Conservation (phyloP, 2,113 vertebrate species). For the Globicephala melas region DNA sequence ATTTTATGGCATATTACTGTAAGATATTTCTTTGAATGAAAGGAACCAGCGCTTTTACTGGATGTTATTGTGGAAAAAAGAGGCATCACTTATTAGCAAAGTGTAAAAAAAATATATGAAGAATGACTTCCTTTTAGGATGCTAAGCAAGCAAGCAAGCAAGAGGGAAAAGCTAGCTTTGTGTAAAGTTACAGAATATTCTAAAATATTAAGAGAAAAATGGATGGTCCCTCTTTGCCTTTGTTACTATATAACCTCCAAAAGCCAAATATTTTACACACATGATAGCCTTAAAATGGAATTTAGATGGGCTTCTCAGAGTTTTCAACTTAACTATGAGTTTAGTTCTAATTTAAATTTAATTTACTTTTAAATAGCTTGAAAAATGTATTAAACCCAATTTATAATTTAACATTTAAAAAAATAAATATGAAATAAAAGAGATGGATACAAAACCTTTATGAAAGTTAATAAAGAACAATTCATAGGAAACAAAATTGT, state of each 20-base stretch:
- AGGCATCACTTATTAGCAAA: neutral
- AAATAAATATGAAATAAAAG: neutral
- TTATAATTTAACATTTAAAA: constrained; percentile 38
- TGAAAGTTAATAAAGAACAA: constrained; percentile 44
- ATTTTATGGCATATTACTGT: neutral
- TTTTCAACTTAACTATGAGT: constrained; percentile 6
- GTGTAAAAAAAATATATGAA: neutral
- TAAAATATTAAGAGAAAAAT: constrained; percentile 5
- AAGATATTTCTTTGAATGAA: constrained; percentile 24
- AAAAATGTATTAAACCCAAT: neutral
- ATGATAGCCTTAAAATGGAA: neutral
- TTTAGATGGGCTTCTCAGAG: neutral
- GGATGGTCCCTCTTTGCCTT: neutral
- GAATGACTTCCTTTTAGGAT: constrained; percentile 23
- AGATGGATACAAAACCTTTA: constrained; percentile 3
- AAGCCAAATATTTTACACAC: neutral
- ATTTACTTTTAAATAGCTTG: constrained; percentile 41
- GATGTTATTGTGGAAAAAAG: neutral
- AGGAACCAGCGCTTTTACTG: constrained; percentile 14
- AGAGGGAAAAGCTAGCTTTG: neutral
- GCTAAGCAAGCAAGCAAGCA: neutral
- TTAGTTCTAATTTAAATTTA: constrained; percentile 41
- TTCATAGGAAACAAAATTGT: constrained; percentile 4
- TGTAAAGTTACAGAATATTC: constrained; percentile 31
- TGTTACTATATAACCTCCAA: neutral